Base-by-base conservation (phyloP, 2,888 invertebrate species). In the Acleris holmiana region DNA sequence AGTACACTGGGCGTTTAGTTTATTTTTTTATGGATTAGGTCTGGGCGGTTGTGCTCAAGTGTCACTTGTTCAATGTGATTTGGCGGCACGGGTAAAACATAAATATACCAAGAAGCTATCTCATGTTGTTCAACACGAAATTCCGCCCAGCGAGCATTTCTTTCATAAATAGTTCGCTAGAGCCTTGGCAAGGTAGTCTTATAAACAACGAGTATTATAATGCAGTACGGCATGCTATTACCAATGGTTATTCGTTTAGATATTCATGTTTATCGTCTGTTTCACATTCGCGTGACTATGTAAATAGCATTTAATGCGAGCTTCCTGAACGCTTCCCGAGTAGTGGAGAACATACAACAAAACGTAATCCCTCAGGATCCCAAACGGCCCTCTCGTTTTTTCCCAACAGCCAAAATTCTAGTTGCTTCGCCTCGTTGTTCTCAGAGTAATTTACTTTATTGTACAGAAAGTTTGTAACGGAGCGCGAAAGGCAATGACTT, bases 341-440 rank as follows among this genome's bases (percentile, higher is more conserved):
- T 65, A 35, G 76, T 77, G 74, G 75, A 74, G 75, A 83, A 70
- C 69, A 67, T 60, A 80, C 80, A 79, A 84, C 76, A 77, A 80
- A 76, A 82, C 82, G 83, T 80, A 88, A 85, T 88, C 89, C 88
- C 89, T 78, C 76, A 82, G 89, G 90, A 80, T 80, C 79, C 77
- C 78, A 80, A 85, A 85, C 85, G 84, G 84, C 86, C 87, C 84
- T 85, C 84, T 85, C 85, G 82, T 85, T 89, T 90, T 89, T 88
- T 87, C 79, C 82, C 82, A 75, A 78, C 79, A 81, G 79, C 85
- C 82, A 80, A 86, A 89, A 88, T 88, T 84, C 88, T 88, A 87
- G 86, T 84, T 82, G 81, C 80, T 73, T 68, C 76, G 76, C 74
- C 74, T 76, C 76, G 82, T 84, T 85, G 83, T 85, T 64, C 82